A percentile compares a stretch with the other conserved stretches of the same genome.
Conservation (phyloP, 2,888 invertebrate genomes). For the Eustalomyia histrio region DNA sequence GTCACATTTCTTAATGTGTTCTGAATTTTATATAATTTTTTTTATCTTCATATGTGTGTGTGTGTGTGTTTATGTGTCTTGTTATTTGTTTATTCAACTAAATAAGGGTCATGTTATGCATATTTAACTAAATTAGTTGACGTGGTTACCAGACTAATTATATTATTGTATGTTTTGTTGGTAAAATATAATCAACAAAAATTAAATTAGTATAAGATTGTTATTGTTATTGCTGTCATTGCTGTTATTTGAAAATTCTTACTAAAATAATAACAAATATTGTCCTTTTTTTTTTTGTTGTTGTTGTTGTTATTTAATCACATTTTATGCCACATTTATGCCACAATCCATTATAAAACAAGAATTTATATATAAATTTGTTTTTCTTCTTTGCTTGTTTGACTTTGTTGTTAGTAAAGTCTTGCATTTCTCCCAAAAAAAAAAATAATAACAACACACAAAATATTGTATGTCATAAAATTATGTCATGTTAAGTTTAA, state of each 20-base stretch:
- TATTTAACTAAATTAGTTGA: conserved; percentile 27
- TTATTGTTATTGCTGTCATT: conserved; percentile 12
- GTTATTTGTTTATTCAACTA: conserved; percentile 8
- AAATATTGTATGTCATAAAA: conserved; percentile 54
- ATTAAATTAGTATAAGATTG: conserved; percentile 1
- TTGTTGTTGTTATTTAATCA: conserved; percentile 36
- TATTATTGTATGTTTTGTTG: neutral
- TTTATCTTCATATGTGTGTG: too few species aligned
- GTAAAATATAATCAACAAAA: neutral
- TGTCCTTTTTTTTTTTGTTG: neutral
- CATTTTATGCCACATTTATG: conserved; percentile 16
- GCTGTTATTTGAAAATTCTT: neutral
- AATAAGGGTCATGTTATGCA: conserved; percentile 28
- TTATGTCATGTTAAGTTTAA: conserved; percentile 47
- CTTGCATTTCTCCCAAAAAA: neutral
- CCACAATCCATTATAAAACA: conserved; percentile 40
- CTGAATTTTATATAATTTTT: conserved; percentile 6
- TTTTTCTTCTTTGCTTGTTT: neutral
- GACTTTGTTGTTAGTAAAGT: neutral
- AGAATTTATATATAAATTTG: conserved; percentile 4
- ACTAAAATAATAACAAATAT: conserved; percentile 11
- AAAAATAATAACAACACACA: neutral
- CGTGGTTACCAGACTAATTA: conserved; percentile 32
- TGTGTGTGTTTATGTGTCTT: neutral
- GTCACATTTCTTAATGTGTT: conserved; percentile 27